phyloP scores from a whole-genome alignment of 2,113 vertebrate genomes.

The Crotalus helleri region DNA sequence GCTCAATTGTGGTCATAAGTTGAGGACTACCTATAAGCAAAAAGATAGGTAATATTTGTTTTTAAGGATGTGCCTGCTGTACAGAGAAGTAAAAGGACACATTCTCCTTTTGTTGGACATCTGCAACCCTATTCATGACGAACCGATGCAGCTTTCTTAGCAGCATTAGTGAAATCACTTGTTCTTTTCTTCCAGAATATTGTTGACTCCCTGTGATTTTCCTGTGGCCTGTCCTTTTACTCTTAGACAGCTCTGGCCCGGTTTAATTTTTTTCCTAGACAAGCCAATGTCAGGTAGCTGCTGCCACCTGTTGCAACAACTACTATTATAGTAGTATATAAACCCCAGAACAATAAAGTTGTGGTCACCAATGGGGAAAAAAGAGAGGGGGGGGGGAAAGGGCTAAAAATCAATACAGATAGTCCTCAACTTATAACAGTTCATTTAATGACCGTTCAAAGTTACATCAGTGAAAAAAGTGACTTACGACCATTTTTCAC shows the following conservation, averaged over 20 bases:
- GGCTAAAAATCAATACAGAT: neutral
- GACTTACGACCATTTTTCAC: too few relatives aligned
- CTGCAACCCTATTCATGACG: neutral
- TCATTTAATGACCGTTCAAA: too few relatives aligned
- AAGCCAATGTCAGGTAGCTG: neutral
- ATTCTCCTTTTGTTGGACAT: neutral
- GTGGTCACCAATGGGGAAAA: neutral
- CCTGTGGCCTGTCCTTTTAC: neutral
- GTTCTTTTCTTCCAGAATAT: neutral
- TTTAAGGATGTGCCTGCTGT: neutral
- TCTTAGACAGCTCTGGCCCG: neutral
- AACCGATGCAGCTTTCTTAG: neutral
- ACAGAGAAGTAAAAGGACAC: neutral
- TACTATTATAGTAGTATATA: neutral
- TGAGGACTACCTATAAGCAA: neutral
- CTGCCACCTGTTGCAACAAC: neutral
- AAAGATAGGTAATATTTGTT: neutral
- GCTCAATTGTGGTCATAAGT: too few relatives aligned
- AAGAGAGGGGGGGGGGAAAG: accelerated
- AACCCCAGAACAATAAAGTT: neutral
- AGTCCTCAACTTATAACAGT: too few relatives aligned
- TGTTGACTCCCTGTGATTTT: neutral
- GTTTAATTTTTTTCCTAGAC: neutral
- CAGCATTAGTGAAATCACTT: neutral
- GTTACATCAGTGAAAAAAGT: too few relatives aligned